Evolutionary conservation across 2,888 invertebrate species (phyloP).

Genomic region (Cephus spinipes): DNA sequence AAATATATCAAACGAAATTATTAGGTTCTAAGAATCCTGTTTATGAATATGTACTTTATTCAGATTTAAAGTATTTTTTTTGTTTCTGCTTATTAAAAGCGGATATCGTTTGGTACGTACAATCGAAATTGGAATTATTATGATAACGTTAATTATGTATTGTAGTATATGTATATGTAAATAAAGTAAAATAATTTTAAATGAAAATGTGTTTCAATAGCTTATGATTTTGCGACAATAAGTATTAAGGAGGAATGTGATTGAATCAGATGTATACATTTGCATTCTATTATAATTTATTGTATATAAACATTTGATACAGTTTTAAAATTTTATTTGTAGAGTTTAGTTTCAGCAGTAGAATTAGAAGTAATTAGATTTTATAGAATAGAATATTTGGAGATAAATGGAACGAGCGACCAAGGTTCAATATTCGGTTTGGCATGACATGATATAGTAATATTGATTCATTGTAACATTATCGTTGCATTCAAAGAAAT

Average conservation of each 20-base stretch:
- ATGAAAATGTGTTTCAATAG: background rate
- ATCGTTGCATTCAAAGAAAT: slow-evolving; percentile 39
- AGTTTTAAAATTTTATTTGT: slow-evolving; percentile 52
- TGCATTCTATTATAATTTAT: slow-evolving; percentile 60
- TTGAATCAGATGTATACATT: slow-evolving; percentile 11
- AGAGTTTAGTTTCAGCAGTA: slow-evolving; percentile 56
- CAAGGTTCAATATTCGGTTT: slow-evolving; percentile 52
- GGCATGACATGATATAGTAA: slow-evolving; percentile 54
- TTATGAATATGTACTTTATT: background rate
- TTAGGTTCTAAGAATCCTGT: background rate
- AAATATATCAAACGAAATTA: background rate
- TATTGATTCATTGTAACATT: slow-evolving; percentile 30
- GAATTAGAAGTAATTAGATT: slow-evolving; percentile 53
- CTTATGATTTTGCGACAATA: background rate
- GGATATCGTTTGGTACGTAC: background rate
- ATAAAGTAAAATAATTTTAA: slow-evolving; percentile 21
- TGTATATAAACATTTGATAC: slow-evolving; percentile 65
- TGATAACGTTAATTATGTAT: background rate
- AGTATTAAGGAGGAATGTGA: background rate
- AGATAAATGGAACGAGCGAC: slow-evolving; percentile 53
- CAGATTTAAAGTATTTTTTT: background rate
- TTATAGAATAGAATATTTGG: slow-evolving; percentile 54
- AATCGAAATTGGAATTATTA: background rate
- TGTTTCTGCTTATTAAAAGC: background rate
- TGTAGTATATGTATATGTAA: slow-evolving; percentile 26